A percentile compares a stretch with the other conserved stretches of the same genome.
Evolutionary conservation across 2,113 vertebrate species (phyloP).

Genomic region (Notarius lentiginosus): DNA sequence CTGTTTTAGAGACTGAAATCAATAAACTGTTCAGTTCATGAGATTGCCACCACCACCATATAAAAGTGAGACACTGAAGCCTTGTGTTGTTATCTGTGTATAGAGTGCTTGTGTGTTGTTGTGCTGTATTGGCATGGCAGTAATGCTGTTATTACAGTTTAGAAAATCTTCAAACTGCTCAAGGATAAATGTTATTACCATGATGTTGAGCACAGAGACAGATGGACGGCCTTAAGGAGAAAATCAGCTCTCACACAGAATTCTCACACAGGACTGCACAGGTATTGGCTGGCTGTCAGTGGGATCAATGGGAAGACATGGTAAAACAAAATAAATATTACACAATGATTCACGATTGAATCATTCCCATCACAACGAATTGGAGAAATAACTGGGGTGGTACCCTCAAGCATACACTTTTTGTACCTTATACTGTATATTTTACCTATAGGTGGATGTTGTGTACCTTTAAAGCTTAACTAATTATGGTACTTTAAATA

Average conservation of each 20-base stretch:
- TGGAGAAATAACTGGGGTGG: neutral
- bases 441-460: neutral
- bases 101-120: neutral
- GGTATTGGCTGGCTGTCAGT: neutral
- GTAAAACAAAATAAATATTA: neutral
- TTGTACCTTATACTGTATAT: neutral
- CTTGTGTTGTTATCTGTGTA: constrained; percentile 3
- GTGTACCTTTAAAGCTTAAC: neutral
- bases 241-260: constrained; percentile 51
- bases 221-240: constrained; percentile 57
- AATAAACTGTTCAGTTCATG: constrained; percentile 12
- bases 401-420: neutral
- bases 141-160: constrained; percentile 44
- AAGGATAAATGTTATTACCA: constrained; percentile 57
- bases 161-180: constrained; percentile 54
- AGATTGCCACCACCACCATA: constrained; percentile 8
- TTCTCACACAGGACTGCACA: constrained; percentile 52
- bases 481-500: neutral
- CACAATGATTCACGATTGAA: neutral
- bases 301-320: neutral
- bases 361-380: neutral
- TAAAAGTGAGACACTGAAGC: neutral
- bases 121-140: constrained; percentile 3
- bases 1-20: constrained; percentile 14
- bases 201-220: constrained; percentile 61